Base-by-base conservation (phyloP, 2,113 vertebrate genomes). In the Oncorhynchus keta region DNA sequence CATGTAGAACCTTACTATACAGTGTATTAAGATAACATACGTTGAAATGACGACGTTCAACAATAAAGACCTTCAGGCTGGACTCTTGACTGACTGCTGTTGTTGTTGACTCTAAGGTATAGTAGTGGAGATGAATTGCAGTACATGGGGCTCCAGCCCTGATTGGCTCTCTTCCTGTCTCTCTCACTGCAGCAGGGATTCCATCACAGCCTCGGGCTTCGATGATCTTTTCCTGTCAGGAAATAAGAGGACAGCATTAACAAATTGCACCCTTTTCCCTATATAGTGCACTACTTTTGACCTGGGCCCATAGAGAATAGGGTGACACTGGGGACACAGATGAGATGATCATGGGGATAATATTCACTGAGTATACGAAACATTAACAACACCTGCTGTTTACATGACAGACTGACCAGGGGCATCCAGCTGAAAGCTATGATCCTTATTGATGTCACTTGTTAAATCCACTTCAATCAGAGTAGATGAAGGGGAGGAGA, bases 101-200 rank as follows among this genome's bases (percentile, higher is more conserved):
- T 77, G 32, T 68, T 77, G 5, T 71, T 73, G 76, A 30, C 73
- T 1, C 11, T 75, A 62, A 75, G 7, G 62, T 78, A 70, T 74
- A 48, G 67, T 61, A 48, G 64, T 57, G 18, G 74, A 26, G 62
- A 65, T 26, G 1, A 1, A 55, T 55, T 78, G 66, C 39, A 71
- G 59, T 51, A 49, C 51, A 55, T 55, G 3, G 51, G 51, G 14
- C 12, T 55, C 51, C 51, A 55, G 14, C 51, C 70, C 51, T 70
- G 4, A 48, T 26, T 20, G n/a, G 59, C 22, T 62, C 30, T 75
- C 5, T 22, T 1, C 35, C 5, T 2, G 5, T 2, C 1, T 7
- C 72, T 67, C 89, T 95, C 93, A 99, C 87, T 99, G 97, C 88
- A 99, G 95, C 81, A 99, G 94, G 62, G 97, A 97, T 81, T 99